phyloP scores from a whole-genome alignment of 92 coral and sea anemone genomes.

The Zoanthus gigantus region DNA sequence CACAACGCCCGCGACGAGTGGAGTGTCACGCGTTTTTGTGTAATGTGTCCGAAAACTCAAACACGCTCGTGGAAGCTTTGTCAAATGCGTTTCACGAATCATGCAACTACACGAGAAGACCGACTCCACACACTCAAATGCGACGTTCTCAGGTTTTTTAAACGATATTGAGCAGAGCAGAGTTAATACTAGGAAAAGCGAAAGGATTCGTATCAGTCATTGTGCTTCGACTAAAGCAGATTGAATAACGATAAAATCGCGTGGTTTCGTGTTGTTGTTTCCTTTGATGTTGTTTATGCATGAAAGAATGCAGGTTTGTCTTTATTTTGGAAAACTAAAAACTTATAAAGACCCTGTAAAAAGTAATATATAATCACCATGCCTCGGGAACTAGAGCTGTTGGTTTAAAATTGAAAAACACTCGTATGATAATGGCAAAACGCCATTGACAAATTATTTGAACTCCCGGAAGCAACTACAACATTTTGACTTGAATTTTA shows the following conservation, averaged over 20 bases:
- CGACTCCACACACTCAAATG: conserved; percentile 21
- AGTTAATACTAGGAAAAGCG: not conserved
- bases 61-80: conserved; percentile 76
- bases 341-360: not conserved
- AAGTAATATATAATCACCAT: not conserved
- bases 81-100: conserved; percentile 75
- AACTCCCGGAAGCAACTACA: not conserved
- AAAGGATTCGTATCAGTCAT: conserved; percentile 9
- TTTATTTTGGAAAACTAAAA: not conserved
- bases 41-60: conserved; percentile 83
- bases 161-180: not conserved
- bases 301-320: not conserved
- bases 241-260: not conserved
- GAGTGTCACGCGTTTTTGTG: conserved; percentile 84
- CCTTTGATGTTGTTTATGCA: conserved; percentile 14
- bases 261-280: not conserved
- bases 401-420: not conserved
- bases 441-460: not conserved
- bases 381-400: not conserved
- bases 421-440: not conserved
- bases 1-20: conserved; percentile 79
- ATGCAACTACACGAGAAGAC: conserved; percentile 7
- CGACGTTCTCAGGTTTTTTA: conserved; percentile 27
- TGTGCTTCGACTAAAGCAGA: not conserved
- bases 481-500: not conserved